These are phyloP conservation scores for Arizona elegans DNA, from an alignment of 2,113 vertebrate species.

Conservation along the genomic window DNA sequence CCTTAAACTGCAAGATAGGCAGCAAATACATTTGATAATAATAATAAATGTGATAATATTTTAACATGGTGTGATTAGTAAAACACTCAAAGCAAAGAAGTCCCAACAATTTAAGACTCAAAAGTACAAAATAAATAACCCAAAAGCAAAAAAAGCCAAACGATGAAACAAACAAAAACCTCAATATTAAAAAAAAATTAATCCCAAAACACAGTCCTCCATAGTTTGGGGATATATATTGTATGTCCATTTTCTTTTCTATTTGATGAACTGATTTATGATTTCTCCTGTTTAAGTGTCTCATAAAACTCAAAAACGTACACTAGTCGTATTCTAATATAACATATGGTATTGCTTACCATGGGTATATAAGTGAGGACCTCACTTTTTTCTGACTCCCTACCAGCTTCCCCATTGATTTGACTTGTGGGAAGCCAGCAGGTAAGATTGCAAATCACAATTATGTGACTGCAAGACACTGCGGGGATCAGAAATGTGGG, in stretches of 20 bases:
- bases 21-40: neutral
- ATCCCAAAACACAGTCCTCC: neutral
- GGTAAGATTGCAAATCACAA: neutral
- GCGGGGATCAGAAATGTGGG: neutral
- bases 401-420: neutral
- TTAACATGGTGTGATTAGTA: neutral
- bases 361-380: neutral
- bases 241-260: neutral
- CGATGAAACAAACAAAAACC: neutral
- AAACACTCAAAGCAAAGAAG: neutral
- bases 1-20: neutral
- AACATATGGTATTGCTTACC: neutral
- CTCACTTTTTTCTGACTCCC: neutral
- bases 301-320: neutral
- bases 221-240: neutral
- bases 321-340: neutral
- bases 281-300: neutral
- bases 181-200: neutral
- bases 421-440: neutral
- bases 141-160: neutral
- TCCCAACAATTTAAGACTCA: neutral
- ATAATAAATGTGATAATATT: neutral
- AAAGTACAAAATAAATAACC: neutral
- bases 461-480: neutral
- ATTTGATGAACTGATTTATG: neutral